Evolutionary conservation across 1,140 invertebrate species (phyloP).

Genomic region (Papilio aristodemus): DNA sequence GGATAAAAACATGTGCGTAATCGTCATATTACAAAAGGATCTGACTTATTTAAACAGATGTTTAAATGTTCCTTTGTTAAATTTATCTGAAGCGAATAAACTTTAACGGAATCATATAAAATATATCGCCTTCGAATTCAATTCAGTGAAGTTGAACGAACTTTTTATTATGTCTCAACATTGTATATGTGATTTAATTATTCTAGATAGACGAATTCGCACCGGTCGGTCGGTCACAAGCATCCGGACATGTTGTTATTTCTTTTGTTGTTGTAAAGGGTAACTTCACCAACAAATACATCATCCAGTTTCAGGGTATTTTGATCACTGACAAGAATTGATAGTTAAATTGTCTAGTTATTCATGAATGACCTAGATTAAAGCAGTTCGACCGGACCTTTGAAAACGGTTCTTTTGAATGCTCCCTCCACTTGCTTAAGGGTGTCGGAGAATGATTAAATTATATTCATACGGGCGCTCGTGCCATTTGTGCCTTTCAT

Average conservation of each 20-base stretch:
- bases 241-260: background rate
- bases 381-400: background rate
- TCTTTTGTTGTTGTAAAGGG: background rate
- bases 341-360: constrained; percentile 4
- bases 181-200: background rate
- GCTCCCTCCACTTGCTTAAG: background rate
- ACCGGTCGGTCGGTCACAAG: background rate
- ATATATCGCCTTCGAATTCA: background rate
- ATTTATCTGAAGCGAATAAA: background rate
- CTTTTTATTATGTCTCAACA: background rate
- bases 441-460: constrained; percentile 1
- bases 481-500: background rate
- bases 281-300: background rate
- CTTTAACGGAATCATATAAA: background rate
- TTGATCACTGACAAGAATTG: background rate
- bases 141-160: background rate
- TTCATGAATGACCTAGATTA: constrained; percentile 8
- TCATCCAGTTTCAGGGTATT: background rate
- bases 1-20: too few species aligned
- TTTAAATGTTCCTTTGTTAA: too few species aligned
- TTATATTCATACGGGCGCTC: constrained; percentile 5
- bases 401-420: constrained; percentile 6
- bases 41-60: too few species aligned
- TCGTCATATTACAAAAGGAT: background rate
- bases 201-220: constrained; percentile 15